Evolutionary conservation across 2,113 vertebrate genomes (phyloP).

Genomic region (Trichechus manatus): DNA sequence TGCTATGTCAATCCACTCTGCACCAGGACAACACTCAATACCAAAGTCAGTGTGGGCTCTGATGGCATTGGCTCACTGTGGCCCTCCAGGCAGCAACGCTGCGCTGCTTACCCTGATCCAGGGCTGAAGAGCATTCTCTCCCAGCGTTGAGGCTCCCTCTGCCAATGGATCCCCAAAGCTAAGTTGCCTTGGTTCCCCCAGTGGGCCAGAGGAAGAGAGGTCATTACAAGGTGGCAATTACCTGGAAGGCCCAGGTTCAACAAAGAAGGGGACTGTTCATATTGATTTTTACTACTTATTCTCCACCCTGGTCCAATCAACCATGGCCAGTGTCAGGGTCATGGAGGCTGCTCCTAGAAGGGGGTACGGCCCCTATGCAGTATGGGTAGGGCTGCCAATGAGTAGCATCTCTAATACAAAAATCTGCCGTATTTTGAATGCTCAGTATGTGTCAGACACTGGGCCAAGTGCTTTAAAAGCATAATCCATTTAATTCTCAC

Average conservation of each 20-base stretch:
- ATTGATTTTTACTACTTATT: background rate
- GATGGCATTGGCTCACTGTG: background rate
- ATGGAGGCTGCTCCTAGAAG: background rate
- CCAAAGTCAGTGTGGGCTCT: background rate
- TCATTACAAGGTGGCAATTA: background rate
- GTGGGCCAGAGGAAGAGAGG: background rate
- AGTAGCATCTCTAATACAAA: background rate
- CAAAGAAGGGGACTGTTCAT: background rate
- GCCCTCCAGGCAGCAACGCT: background rate
- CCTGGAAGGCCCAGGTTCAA: background rate
- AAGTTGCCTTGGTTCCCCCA: background rate
- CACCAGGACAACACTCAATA: fast-evolving
- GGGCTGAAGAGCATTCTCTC: background rate
- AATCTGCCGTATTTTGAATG: background rate
- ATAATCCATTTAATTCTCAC: background rate
- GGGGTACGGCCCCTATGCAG: too few species aligned
- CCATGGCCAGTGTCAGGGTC: background rate
- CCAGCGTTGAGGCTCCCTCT: background rate
- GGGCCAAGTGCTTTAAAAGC: background rate
- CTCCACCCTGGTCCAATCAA: background rate
- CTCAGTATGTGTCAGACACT: background rate
- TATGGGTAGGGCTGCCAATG: background rate
- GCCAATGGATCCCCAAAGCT: background rate
- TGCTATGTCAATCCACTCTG: background rate
- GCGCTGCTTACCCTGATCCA: too few species aligned